Percentiles rank a stretch among this genome's conserved stretches.
These are phyloP conservation scores for Andrena hattorfiana DNA, from an alignment of 2,888 invertebrate species.

Conservation along the genomic window DNA sequence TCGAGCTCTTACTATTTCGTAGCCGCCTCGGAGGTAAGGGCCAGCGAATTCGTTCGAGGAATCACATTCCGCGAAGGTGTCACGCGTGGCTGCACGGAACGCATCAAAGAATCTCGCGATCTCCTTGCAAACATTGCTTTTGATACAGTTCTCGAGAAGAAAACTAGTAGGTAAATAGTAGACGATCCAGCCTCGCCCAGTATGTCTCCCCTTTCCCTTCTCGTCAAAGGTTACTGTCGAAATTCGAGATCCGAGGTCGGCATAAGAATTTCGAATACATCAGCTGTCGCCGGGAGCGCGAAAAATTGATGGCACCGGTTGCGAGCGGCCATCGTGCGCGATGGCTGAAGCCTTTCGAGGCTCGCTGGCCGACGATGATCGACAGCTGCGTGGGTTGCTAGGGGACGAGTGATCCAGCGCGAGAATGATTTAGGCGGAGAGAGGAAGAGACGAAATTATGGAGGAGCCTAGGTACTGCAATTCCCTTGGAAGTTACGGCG, in stretches of 20 bases:
- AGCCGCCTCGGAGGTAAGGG: constrained; percentile 14
- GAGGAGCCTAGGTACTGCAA: constrained; percentile 47
- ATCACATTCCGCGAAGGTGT: constrained; percentile 5
- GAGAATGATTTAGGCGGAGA: constrained; percentile 14
- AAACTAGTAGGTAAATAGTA: background rate
- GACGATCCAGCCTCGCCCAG: background rate
- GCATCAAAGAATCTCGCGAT: background rate
- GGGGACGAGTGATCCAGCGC: constrained; percentile 21
- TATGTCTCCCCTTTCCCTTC: background rate
- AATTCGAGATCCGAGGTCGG: constrained; percentile 11
- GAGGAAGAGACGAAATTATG: constrained; percentile 30
- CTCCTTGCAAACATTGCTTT: background rate
- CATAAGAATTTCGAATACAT: constrained; percentile 17
- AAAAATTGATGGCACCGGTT: constrained; percentile 32
- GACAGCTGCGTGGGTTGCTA: constrained; percentile 37
- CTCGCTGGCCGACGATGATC: constrained; percentile 10
- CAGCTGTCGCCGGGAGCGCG: constrained; percentile 53
- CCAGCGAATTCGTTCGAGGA: constrained; percentile 49
- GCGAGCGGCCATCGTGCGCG: background rate
- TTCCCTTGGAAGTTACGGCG: constrained; percentile 57
- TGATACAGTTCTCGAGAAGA: background rate
- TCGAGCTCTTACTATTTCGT: constrained; percentile 36
- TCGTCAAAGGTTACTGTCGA: constrained; percentile 1
- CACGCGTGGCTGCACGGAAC: constrained; percentile 13
- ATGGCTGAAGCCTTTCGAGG: constrained; percentile 25